Conservation (phyloP, 2,113 vertebrate genomes). For the Meles meles region DNA sequence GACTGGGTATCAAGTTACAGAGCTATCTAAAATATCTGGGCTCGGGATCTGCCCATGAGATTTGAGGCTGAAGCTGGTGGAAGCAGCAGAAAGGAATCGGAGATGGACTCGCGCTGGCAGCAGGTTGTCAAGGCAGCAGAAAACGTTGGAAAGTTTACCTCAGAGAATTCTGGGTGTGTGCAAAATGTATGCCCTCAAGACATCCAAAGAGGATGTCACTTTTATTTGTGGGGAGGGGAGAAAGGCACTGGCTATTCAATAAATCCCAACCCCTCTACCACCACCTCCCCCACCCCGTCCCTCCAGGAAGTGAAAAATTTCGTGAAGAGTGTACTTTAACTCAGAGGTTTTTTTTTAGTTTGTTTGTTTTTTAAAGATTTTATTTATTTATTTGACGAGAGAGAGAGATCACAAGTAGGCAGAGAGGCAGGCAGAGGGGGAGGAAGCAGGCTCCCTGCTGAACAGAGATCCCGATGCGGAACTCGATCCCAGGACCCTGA, state of each 20-base stretch:
- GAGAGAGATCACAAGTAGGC: no score
- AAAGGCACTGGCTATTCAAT: background rate
- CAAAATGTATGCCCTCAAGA: background rate
- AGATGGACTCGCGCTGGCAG: background rate
- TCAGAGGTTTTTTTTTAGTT: slow-evolving; percentile 19
- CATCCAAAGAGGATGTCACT: background rate
- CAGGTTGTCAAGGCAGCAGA: background rate
- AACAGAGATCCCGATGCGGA: no score
- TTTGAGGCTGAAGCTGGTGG: background rate
- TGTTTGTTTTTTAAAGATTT: no score
- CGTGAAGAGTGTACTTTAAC: background rate
- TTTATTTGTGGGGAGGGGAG: background rate
- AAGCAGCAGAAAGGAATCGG: background rate
- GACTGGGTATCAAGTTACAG: background rate
- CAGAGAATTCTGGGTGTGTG: background rate
- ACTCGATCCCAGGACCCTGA: no score
- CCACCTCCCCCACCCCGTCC: fast-evolving
- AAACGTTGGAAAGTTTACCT: background rate
- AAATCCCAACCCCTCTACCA: background rate
- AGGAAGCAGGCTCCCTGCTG: no score
- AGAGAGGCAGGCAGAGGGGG: no score
- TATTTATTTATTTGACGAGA: no score
- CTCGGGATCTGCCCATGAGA: background rate
- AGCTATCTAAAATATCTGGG: background rate
- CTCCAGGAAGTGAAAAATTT: background rate